phyloP scores from a whole-genome alignment of 2,113 vertebrate genomes.

The Carettochelys insculpta region DNA sequence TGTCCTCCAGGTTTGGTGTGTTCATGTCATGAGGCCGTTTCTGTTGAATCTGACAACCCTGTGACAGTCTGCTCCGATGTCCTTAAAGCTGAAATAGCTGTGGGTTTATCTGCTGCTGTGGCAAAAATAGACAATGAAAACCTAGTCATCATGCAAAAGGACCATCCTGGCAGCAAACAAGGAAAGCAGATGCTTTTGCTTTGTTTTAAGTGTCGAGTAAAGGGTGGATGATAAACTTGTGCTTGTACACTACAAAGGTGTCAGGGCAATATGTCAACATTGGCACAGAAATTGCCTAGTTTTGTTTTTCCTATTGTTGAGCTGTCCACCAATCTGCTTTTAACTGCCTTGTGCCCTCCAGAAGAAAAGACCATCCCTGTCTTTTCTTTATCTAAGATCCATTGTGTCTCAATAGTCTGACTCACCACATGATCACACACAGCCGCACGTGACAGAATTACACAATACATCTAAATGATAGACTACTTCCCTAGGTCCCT shows the following conservation, averaged over 20 bases:
- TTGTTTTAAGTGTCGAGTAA: neutral
- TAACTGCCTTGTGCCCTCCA: conserved; percentile 30
- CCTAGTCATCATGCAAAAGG: neutral
- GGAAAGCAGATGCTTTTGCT: neutral
- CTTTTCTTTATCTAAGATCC: neutral
- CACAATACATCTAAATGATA: neutral
- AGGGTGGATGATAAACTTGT: neutral
- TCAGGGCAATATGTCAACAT: neutral
- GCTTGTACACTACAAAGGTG: neutral
- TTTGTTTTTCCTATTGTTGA: neutral
- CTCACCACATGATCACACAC: neutral
- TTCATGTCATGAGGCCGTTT: neutral
- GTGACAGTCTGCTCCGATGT: neutral
- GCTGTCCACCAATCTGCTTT: conserved; percentile 3
- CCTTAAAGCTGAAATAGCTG: neutral
- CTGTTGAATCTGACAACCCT: neutral
- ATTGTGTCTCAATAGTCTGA: conserved; percentile 24
- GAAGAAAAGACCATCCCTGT: conserved; percentile 7
- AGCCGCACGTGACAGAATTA: conserved; percentile 23
- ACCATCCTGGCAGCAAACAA: neutral
- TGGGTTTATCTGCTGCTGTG: neutral
- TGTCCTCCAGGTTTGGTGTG: neutral
- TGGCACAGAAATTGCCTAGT: neutral
- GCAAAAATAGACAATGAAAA: neutral
- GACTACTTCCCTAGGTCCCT: neutral